Evolutionary conservation across 2,888 invertebrate genomes (phyloP), one percentile per base, ranked within the genome.

Genomic region (Tholera decimalis): DNA sequence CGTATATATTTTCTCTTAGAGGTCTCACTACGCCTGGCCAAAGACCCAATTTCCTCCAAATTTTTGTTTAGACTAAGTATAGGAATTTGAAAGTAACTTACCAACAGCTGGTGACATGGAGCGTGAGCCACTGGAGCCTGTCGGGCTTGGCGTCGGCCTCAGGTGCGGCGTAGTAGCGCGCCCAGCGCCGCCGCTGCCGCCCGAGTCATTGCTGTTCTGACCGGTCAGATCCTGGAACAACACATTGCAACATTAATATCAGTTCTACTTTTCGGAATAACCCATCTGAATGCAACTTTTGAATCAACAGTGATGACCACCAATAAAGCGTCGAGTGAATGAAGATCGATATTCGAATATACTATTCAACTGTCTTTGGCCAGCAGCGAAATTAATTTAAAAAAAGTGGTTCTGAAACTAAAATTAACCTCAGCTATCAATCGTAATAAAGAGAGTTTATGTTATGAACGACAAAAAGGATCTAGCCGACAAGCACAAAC

Each of bases 21-120:
- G n/a, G n/a, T n/a, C n/a, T n/a, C n/a, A n/a, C n/a, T n/a, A n/a
- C n/a, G n/a, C n/a, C n/a, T n/a, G n/a, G n/a, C n/a, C n/a, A n/a
- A n/a, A n/a, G n/a, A n/a, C n/a, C n/a, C n/a, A n/a, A n/a, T n/a
- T n/a, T n/a, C n/a, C n/a, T n/a, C n/a, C n/a, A n/a, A n/a, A n/a
- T n/a, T n/a, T n/a, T n/a, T n/a, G n/a, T n/a, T n/a, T n/a, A n/a
- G n/a, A n/a, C n/a, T n/a, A n/a, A n/a, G 2, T 3, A 1, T 3
- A 3, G n/a, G 13, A 37, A 0, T 13, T 24, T 44, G 24, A 44
- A 33, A 11, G 6, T 33, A 79, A 97, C 98, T 96, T 91, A 98
- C 98, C 98, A 95, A 98, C 98, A 96, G 99, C 99, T 89, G 99
- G 99, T 95, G 99, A 99, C 98, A 99, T 99, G 95, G 99, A 99